Evolutionary conservation across 2,113 vertebrate species (phyloP).

Genomic region (Pholis gunnellus): DNA sequence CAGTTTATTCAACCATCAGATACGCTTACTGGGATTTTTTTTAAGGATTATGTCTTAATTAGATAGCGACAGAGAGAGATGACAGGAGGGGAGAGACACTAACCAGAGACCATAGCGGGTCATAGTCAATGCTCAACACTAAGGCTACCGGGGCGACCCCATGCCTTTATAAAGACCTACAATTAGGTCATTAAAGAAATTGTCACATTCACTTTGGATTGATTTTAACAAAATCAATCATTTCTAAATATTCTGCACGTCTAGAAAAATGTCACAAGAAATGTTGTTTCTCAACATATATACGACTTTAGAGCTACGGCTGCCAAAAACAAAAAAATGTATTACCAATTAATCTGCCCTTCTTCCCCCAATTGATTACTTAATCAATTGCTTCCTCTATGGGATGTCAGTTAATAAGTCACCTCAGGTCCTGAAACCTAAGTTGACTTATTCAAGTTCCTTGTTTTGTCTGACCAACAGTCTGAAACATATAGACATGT

Average conservation of each 20-base stretch:
- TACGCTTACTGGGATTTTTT: background rate
- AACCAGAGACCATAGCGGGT: background rate
- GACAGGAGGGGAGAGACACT: background rate
- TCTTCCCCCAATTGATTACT: no score
- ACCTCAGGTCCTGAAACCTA: background rate
- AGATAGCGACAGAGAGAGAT: background rate
- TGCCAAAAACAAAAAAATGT: background rate
- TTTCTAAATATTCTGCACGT: background rate
- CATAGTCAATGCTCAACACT: background rate
- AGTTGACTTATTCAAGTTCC: background rate
- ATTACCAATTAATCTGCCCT: no score
- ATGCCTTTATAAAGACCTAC: background rate
- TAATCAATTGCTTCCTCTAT: background rate
- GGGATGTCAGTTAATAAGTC: background rate
- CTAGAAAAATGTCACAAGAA: background rate
- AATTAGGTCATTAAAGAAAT: background rate
- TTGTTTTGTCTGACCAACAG: background rate
- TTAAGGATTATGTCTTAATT: background rate
- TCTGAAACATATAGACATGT: no score
- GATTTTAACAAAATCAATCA: background rate
- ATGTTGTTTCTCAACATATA: background rate
- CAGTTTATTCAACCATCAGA: constrained; percentile 37
- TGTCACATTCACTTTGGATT: background rate
- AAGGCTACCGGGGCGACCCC: no score
- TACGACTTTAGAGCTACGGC: background rate